phyloP scores from a whole-genome alignment of 2,113 vertebrate genomes.

The Piprites chloris region DNA sequence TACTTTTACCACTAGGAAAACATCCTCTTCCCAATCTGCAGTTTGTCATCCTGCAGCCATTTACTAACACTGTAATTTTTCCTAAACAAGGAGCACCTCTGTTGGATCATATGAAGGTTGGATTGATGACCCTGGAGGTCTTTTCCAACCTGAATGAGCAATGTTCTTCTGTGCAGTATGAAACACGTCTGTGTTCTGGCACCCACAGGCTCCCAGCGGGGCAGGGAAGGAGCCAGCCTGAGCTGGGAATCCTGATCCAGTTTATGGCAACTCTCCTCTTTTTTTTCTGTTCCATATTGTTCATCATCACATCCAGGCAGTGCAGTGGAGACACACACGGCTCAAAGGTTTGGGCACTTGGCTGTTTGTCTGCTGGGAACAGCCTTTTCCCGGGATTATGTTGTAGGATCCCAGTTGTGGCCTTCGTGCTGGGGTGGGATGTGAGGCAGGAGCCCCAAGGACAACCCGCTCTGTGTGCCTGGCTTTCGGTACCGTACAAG shows the following conservation, averaged over 20 bases:
- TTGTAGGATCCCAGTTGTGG: not conserved
- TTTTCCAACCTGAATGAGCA: not conserved
- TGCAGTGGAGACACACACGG: not conserved
- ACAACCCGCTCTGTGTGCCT: fast-evolving
- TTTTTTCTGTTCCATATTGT: not conserved
- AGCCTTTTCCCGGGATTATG: fast-evolving
- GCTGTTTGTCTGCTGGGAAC: not conserved
- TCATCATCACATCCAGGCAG: not conserved
- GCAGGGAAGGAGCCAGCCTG: not conserved
- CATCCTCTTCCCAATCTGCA: not conserved
- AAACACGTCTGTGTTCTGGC: not conserved
- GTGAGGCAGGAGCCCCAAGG: not conserved
- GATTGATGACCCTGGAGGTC: not conserved
- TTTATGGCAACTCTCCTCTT: not conserved
- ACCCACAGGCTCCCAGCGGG: not conserved
- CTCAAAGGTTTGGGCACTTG: not conserved
- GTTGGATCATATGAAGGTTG: not conserved
- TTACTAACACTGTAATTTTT: not conserved
- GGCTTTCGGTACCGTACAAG: not conserved
- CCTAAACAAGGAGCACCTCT: not conserved
- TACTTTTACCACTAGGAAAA: not conserved
- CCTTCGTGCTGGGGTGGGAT: not conserved
- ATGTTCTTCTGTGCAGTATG: not conserved
- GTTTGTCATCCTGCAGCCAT: not conserved
- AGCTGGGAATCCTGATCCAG: not conserved